Conservation (phyloP, 2,113 vertebrate genomes). For the Lophotis ruficrista region DNA sequence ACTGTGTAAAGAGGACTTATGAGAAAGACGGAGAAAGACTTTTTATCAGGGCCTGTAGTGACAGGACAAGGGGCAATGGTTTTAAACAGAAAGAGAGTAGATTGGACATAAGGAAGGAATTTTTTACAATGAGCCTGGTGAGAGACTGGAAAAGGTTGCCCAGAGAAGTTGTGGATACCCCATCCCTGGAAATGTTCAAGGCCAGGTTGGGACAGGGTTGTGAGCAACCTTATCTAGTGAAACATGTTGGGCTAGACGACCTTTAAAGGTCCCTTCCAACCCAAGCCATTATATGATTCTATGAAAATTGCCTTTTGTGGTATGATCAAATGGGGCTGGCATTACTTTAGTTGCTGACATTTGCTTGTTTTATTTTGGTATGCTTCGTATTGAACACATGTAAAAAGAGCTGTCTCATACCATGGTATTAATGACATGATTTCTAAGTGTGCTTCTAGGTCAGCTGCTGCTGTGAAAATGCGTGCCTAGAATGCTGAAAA, state of each 20-base stretch:
- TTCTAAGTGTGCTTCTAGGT: neutral
- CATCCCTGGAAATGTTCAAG: neutral
- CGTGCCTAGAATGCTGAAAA: conserved; percentile 4
- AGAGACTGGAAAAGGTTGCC: neutral
- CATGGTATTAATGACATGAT: neutral
- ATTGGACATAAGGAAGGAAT: no score
- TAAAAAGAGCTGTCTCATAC: neutral
- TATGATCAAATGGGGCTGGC: neutral
- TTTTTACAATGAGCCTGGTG: fast-evolving
- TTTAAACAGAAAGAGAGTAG: neutral
- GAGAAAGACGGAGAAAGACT: neutral
- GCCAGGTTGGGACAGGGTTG: fast-evolving
- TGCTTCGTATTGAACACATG: neutral
- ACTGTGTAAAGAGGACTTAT: neutral
- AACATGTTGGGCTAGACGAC: fast-evolving
- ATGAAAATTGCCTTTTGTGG: neutral
- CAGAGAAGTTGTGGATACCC: neutral
- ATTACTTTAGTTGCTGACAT: neutral
- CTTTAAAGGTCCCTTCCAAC: neutral
- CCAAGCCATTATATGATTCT: fast-evolving
- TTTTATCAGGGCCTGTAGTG: neutral
- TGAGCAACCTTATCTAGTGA: neutral
- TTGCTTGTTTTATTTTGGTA: neutral
- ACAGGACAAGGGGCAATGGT: neutral
- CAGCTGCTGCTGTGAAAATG: conserved; percentile 10